Conservation (phyloP, 2,113 vertebrate species). For the Pelobates fuscus region DNA sequence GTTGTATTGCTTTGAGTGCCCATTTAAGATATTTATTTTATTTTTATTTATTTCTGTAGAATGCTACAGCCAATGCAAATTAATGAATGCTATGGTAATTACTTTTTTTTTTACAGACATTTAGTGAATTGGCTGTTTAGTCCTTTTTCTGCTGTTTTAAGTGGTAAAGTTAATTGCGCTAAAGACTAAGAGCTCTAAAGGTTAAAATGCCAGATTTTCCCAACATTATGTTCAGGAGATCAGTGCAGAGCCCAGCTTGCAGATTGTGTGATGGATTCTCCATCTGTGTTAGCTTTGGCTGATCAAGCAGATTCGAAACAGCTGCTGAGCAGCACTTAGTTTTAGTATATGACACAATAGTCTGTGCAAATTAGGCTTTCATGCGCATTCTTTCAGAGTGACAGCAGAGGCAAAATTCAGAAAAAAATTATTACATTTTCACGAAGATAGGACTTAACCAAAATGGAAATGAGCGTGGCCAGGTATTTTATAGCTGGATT, state of each 20-base stretch:
- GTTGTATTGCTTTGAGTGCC: too few species aligned
- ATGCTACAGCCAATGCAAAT: too few species aligned
- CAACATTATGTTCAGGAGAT: slow-evolving; percentile 3
- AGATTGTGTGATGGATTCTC: slow-evolving; percentile 58
- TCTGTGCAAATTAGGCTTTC: not conserved
- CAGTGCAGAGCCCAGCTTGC: slow-evolving; percentile 49
- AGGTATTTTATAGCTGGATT: not conserved
- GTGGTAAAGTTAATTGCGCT: not conserved
- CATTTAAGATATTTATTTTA: too few species aligned
- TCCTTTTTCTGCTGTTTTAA: too few species aligned
- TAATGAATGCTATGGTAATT: too few species aligned
- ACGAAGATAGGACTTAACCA: not conserved
- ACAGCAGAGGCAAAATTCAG: not conserved
- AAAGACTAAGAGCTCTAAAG: slow-evolving; percentile 3
- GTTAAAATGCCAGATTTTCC: slow-evolving; percentile 18
- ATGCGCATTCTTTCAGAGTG: slow-evolving; percentile 8
- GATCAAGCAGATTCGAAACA: slow-evolving; percentile 67
- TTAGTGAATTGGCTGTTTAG: too few species aligned
- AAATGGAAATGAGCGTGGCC: not conserved
- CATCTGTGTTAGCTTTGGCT: slow-evolving; percentile 74
- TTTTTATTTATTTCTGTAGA: too few species aligned
- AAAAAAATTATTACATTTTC: not conserved
- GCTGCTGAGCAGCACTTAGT: slow-evolving; percentile 62
- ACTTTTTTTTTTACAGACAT: too few species aligned
- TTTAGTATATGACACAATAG: slow-evolving; percentile 26